Evolutionary conservation across 2,113 vertebrate genomes (phyloP).

Genomic region (Dascyllus trimaculatus): DNA sequence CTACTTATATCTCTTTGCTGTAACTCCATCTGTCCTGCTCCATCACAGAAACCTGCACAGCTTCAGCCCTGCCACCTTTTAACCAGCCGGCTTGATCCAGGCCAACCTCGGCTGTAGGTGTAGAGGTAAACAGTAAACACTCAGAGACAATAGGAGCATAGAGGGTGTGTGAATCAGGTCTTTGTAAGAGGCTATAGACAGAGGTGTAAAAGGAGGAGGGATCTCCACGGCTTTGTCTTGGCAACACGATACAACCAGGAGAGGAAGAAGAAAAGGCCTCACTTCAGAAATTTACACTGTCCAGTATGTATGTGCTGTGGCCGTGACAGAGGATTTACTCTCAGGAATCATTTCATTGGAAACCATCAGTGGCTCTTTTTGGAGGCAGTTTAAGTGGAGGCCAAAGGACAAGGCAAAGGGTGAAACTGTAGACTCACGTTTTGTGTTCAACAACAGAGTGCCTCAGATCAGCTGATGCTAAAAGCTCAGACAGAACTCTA

Average conservation of each 20-base stretch:
- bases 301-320: slow-evolving; percentile 25
- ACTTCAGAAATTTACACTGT: slow-evolving; percentile 48
- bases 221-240: slow-evolving; percentile 63
- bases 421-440: slow-evolving; percentile 46
- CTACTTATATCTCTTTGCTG: slow-evolving; percentile 47
- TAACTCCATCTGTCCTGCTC: slow-evolving; percentile 33
- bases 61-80: slow-evolving; percentile 6
- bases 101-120: slow-evolving; percentile 1
- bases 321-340: slow-evolving; percentile 34
- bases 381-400: slow-evolving; percentile 21
- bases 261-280: slow-evolving; percentile 48
- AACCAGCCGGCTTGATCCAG: slow-evolving; percentile 17
- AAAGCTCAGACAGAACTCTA: slow-evolving; percentile 37
- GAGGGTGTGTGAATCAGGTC: slow-evolving; percentile 66
- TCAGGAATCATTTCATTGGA: slow-evolving; percentile 54
- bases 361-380: slow-evolving; percentile 39
- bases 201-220: slow-evolving; percentile 72
- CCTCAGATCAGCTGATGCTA: slow-evolving; percentile 48
- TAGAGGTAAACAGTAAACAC: slow-evolving; percentile 57
- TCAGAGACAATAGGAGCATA: slow-evolving; percentile 49
- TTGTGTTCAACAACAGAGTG: slow-evolving; percentile 32
- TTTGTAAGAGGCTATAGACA: slow-evolving; percentile 63
- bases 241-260: slow-evolving; percentile 61
- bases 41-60: slow-evolving; percentile 15
- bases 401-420: slow-evolving; percentile 14